These are phyloP conservation scores for Tokudaia muenninki DNA, from an alignment of 2,797 vertebrate species.

Conservation along the genomic window DNA sequence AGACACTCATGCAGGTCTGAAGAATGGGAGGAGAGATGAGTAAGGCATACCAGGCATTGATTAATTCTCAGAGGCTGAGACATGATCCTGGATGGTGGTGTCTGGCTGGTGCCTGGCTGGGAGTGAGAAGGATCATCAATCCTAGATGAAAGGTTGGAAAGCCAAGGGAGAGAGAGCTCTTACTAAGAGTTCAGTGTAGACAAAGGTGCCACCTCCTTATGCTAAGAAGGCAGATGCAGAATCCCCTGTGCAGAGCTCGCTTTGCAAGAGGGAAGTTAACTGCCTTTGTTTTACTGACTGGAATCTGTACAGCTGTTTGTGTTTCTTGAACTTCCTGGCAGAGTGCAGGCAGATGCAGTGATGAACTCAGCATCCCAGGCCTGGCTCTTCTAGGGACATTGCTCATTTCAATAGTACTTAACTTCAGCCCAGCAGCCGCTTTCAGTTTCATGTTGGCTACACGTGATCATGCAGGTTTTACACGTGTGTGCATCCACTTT, in stretches of 20 bases:
- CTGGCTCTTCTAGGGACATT: conserved; percentile 57
- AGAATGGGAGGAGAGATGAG: conserved; percentile 2
- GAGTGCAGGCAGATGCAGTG: conserved; percentile 65
- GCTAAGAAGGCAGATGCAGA: conserved; percentile 64
- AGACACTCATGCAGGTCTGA: not conserved
- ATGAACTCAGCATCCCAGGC: conserved; percentile 65
- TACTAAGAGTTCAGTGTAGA: conserved; percentile 20
- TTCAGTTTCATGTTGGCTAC: conserved; percentile 50
- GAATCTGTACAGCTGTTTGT: conserved; percentile 66
- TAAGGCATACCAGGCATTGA: not conserved
- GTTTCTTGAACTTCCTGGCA: conserved; percentile 72
- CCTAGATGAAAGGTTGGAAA: not conserved
- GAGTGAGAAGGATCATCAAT: not conserved
- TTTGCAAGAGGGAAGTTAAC: conserved; percentile 30
- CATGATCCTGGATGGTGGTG: not conserved
- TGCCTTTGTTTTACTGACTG: conserved; percentile 69
- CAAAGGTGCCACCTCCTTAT: not conserved
- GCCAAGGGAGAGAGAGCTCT: not conserved
- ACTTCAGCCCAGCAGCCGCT: conserved; percentile 52
- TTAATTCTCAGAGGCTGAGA: conserved; percentile 33
- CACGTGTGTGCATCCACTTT: not conserved
- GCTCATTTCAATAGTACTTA: conserved; percentile 39
- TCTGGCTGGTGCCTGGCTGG: not conserved
- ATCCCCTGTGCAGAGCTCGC: conserved; percentile 7
- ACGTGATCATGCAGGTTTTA: not conserved